Evolutionary conservation across 2,888 invertebrate species (phyloP).

Genomic region (Timandra comae): DNA sequence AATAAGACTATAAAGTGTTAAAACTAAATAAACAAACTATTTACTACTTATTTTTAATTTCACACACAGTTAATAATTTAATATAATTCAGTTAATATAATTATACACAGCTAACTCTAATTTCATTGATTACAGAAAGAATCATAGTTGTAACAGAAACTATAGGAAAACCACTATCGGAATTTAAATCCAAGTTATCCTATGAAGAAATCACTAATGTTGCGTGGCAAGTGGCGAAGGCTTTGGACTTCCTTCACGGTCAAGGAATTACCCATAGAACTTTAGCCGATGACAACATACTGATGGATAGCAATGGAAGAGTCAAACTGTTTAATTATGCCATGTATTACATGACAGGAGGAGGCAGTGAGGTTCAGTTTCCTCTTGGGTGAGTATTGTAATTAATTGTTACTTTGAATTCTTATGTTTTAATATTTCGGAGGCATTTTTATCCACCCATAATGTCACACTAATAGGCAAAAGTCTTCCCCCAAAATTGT

Average conservation of each 20-base stretch:
- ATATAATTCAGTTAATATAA: no score
- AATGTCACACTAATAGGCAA: no score
- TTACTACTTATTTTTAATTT: no score
- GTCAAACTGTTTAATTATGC: conserved; percentile 95
- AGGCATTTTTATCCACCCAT: no score
- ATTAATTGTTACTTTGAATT: no score
- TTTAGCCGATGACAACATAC: conserved; percentile 88
- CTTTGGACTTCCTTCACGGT: conserved; percentile 83
- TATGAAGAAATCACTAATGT: conserved; percentile 78
- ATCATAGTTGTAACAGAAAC: conserved; percentile 90
- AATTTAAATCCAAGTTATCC: conserved; percentile 59
- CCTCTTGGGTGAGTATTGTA: conserved; percentile 84
- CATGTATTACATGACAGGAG: conserved; percentile 92
- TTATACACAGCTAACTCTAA: no score
- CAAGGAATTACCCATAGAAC: conserved; percentile 87
- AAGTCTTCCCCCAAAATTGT: no score
- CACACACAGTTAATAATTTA: no score
- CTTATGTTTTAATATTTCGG: no score
- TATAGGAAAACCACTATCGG: conserved; percentile 80
- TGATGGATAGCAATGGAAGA: conserved; percentile 82
- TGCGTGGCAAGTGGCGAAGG: conserved; percentile 84
- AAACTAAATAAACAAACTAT: no score
- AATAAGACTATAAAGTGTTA: no score
- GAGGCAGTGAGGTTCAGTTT: conserved; percentile 91
- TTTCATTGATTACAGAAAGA: no score